A percentile compares a stretch with the other conserved stretches of the same genome.
phyloP scores from a whole-genome alignment of 2,888 invertebrate genomes.

The Ormia ochracea region DNA sequence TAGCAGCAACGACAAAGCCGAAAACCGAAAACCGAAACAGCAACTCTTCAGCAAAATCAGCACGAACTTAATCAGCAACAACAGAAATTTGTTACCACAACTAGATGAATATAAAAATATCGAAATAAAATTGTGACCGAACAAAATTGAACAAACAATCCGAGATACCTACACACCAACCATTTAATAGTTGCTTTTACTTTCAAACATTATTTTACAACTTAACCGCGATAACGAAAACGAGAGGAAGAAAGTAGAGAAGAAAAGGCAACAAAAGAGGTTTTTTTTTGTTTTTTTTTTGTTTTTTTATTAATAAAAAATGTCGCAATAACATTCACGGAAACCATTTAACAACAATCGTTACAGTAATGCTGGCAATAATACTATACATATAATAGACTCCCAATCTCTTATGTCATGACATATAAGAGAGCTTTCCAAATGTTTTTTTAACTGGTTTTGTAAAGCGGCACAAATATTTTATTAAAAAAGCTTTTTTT shows the following conservation, averaged over 20 bases:
- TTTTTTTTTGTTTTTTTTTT: too few species aligned
- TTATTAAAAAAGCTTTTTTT: constrained; percentile 21
- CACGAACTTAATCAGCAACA: constrained; percentile 25
- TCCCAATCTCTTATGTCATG: background rate
- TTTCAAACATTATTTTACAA: background rate
- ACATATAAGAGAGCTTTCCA: background rate
- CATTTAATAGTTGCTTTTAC: background rate
- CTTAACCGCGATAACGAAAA: too few species aligned
- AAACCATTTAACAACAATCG: background rate
- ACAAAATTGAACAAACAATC: constrained; percentile 13
- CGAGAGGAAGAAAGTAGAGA: background rate
- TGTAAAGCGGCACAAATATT: background rate
- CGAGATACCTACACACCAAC: background rate
- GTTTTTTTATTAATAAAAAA: background rate
- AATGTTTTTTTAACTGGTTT: background rate
- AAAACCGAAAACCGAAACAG: constrained; percentile 38
- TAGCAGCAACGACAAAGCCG: constrained; percentile 35
- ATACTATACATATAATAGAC: too few species aligned
- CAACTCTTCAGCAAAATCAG: background rate
- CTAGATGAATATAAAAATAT: constrained; percentile 17
- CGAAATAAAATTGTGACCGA: background rate
- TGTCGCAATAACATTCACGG: constrained; percentile 14
- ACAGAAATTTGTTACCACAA: constrained; percentile 41
- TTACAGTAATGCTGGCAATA: background rate
- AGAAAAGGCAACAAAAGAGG: constrained; percentile 36